Percentiles rank a stretch among this genome's conserved stretches.
Evolutionary conservation across 2,113 vertebrate species (phyloP).

Genomic region (Egretta garzetta): DNA sequence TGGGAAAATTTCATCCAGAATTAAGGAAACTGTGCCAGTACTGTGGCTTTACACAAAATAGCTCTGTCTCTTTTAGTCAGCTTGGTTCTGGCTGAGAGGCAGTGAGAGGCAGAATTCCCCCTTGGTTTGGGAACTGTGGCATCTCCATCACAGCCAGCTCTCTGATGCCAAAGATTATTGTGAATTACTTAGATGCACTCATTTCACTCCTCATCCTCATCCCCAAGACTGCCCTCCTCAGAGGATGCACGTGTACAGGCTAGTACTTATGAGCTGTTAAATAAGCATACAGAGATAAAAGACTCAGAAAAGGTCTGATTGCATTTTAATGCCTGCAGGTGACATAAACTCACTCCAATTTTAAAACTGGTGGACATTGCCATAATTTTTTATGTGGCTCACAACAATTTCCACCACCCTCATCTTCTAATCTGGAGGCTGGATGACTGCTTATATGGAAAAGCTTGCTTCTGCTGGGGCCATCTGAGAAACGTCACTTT

Average conservation of each 20-base stretch:
- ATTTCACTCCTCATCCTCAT: not conserved
- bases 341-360: not conserved
- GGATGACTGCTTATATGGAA: not conserved
- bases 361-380: not conserved
- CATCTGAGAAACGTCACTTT: not conserved
- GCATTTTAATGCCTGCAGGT: not conserved
- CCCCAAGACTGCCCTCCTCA: not conserved
- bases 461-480: not conserved
- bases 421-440: not conserved
- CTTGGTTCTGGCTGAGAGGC: not conserved
- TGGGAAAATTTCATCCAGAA: not conserved
- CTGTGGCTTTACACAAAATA: not conserved
- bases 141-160: not conserved
- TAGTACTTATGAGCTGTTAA: not conserved
- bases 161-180: not conserved
- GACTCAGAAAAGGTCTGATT: not conserved
- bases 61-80: not conserved
- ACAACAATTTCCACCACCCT: not conserved
- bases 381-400: not conserved
- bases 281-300: not conserved
- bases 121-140: not conserved
- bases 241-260: not conserved
- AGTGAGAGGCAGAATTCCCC: not conserved
- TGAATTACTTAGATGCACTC: not conserved
- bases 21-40: not conserved